These are phyloP conservation scores for Crypturellus undulatus DNA, from an alignment of 2,113 vertebrate species.

Conservation along the genomic window DNA sequence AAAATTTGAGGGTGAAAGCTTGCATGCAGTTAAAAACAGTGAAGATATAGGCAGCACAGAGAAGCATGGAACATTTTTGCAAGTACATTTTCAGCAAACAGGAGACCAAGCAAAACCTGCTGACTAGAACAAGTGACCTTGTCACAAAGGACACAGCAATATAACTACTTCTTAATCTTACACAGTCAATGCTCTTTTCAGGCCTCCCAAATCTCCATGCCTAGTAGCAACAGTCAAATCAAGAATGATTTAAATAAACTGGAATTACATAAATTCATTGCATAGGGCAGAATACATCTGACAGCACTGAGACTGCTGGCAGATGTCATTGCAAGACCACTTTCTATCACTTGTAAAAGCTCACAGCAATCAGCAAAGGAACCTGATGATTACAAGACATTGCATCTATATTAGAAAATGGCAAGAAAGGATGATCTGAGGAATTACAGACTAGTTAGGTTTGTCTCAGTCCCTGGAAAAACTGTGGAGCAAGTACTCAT, in stretches of 20 bases:
- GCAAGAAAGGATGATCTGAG: not conserved
- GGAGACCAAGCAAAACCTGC: not conserved
- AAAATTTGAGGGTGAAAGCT: not conserved
- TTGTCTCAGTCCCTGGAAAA: not conserved
- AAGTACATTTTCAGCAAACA: not conserved
- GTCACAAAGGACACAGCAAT: not conserved
- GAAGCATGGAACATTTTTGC: not conserved
- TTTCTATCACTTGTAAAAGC: not conserved
- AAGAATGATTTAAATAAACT: not conserved
- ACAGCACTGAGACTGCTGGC: not conserved
- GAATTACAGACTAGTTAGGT: not conserved
- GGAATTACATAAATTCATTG: not conserved
- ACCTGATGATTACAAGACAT: not conserved
- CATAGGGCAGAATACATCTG: not conserved
- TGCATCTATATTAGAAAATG: not conserved
- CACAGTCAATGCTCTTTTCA: not conserved
- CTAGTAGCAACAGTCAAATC: not conserved
- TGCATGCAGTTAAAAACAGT: not conserved
- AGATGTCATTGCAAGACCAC: not conserved
- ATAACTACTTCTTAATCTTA: not conserved
- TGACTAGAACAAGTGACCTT: not conserved
- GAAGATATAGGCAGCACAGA: not conserved
- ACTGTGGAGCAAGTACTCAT: not conserved
- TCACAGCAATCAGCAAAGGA: not conserved
- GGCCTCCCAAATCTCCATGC: not conserved